phyloP scores from a whole-genome alignment of 2,797 vertebrate species.

The Falco peregrinus region DNA sequence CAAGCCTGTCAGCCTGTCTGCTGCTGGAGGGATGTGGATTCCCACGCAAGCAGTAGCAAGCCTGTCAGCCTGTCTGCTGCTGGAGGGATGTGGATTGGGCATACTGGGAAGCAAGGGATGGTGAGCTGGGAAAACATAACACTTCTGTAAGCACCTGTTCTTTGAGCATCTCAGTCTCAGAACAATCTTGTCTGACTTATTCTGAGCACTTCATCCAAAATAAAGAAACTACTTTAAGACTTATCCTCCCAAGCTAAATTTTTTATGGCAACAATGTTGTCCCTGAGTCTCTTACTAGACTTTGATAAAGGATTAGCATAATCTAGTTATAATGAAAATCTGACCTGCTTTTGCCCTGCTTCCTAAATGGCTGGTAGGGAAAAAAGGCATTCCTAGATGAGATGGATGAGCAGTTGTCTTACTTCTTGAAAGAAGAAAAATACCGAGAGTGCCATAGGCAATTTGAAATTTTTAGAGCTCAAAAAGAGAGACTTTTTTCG shows the following conservation, averaged over 20 bases:
- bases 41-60: not conserved
- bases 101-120: not conserved
- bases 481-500: not conserved
- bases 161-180: too few species aligned
- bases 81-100: not conserved
- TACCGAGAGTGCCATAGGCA: not conserved
- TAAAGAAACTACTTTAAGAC: not conserved
- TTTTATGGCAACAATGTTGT: not conserved
- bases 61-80: not conserved
- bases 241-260: not conserved
- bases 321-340: not conserved
- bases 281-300: not conserved
- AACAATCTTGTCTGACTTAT: not conserved
- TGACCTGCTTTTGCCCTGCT: not conserved
- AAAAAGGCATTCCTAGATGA: not conserved
- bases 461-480: not conserved
- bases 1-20: not conserved
- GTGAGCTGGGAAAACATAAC: not conserved
- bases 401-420: not conserved
- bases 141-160: too few species aligned
- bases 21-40: not conserved
- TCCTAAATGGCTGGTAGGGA: not conserved
- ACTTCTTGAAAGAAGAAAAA: not conserved
- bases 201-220: not conserved
- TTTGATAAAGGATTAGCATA: not conserved